A percentile compares a stretch with the other conserved stretches of the same genome.
phyloP scores from a whole-genome alignment of 2,888 invertebrate species.

The Boloria selene region DNA sequence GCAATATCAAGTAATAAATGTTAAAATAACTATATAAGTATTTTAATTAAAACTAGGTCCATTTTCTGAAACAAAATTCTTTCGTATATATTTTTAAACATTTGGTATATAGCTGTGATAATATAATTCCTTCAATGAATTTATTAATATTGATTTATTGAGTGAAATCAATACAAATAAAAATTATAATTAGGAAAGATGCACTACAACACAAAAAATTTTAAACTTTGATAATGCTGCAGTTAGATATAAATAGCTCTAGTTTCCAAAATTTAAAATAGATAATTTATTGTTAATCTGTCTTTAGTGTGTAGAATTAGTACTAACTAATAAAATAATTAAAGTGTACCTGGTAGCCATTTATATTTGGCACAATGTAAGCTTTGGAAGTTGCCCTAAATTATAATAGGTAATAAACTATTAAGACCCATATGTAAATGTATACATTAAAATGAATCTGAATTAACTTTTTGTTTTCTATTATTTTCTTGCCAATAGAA shows the following conservation, averaged over 20 bases:
- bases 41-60: conserved; percentile 31
- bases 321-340: conserved; percentile 48
- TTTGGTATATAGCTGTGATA: conserved; percentile 43
- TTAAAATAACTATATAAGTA: conserved; percentile 29
- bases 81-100: background rate
- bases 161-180: conserved; percentile 4
- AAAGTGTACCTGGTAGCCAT: conserved; percentile 57
- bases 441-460: conserved; percentile 10
- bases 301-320: conserved; percentile 41
- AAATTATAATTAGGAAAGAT: background rate
- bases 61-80: conserved; percentile 10
- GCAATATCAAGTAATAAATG: conserved; percentile 38
- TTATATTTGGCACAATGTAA: conserved; percentile 52
- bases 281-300: conserved; percentile 12
- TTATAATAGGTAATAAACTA: conserved; percentile 23
- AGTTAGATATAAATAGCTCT: conserved; percentile 7
- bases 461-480: background rate
- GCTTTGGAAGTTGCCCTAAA: conserved; percentile 50
- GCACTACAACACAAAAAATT: background rate
- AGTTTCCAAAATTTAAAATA: background rate
- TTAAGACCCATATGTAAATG: conserved; percentile 17
- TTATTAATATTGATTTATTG: conserved; percentile 1
- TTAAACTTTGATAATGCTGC: background rate
- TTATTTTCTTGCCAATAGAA: conserved; percentile 32
- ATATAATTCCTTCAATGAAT: conserved; percentile 9